phyloP scores from a whole-genome alignment of 2,888 invertebrate species.

The Cataglyphis altisquamis region DNA sequence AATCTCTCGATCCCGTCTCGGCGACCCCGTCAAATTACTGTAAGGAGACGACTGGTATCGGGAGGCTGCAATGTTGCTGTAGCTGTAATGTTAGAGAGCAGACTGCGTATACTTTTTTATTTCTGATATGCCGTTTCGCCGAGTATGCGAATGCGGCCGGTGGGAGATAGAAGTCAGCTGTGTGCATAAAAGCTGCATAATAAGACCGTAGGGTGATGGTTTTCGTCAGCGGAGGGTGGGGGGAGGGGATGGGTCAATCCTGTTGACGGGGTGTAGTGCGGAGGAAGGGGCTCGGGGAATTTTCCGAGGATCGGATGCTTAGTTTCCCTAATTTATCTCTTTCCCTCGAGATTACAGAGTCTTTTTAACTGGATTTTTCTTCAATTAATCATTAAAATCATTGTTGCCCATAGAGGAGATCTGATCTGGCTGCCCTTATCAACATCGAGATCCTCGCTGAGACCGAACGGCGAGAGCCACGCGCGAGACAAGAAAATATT shows the following conservation, averaged over 20 bases:
- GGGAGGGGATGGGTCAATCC: constrained; percentile 38
- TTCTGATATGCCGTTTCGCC: constrained; percentile 67
- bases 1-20: constrained; percentile 36
- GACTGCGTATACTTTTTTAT: constrained; percentile 78
- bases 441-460: constrained; percentile 26
- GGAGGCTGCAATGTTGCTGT: constrained; percentile 81
- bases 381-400: constrained; percentile 64
- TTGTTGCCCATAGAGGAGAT: constrained; percentile 66
- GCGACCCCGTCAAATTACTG: constrained; percentile 78
- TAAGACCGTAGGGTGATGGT: constrained; percentile 66
- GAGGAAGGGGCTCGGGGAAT: constrained; percentile 63
- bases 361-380: constrained; percentile 42
- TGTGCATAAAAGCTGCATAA: constrained; percentile 58
- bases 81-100: constrained; percentile 81
- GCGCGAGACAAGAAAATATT: constrained; percentile 17
- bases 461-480: constrained; percentile 22
- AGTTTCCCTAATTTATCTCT: constrained; percentile 66
- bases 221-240: constrained; percentile 23
- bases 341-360: constrained; percentile 60
- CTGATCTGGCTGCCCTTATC: constrained; percentile 53
- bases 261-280: constrained; percentile 55
- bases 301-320: constrained; percentile 61
- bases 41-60: constrained; percentile 85
- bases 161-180: constrained; percentile 49
- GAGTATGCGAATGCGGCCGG: constrained; percentile 71